A percentile compares a stretch with the other conserved stretches of the same genome.
phyloP scores from a whole-genome alignment of 2,113 vertebrate species.

The Oreochromis aureus region DNA sequence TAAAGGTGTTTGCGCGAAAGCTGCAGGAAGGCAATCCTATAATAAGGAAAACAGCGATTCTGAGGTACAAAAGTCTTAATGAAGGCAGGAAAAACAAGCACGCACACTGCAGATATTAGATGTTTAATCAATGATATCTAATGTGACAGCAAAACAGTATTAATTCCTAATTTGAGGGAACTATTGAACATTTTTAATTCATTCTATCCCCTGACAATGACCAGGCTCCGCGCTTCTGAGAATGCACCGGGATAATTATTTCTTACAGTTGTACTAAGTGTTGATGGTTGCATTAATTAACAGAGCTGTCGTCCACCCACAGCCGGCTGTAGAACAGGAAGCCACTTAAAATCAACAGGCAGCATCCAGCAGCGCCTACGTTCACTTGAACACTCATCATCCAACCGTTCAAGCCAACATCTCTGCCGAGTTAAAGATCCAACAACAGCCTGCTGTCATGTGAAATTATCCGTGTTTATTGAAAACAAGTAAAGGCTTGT shows the following conservation, averaged over 20 bases:
- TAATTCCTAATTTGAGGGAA: background rate
- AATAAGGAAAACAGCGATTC: background rate
- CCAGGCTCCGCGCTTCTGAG: background rate
- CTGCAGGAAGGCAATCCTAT: background rate
- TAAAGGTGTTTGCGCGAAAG: background rate
- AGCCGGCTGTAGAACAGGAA: constrained; percentile 4
- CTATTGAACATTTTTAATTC: background rate
- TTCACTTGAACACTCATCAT: background rate
- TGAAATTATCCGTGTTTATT: constrained; percentile 15
- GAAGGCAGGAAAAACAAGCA: background rate
- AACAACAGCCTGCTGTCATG: constrained; percentile 6
- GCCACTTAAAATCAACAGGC: constrained; percentile 6
- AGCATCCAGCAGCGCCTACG: constrained; percentile 31
- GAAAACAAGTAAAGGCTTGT: constrained; percentile 3
- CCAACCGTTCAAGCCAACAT: background rate
- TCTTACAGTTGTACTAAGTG: constrained; percentile 1
- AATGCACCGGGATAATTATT: background rate
- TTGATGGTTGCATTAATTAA: constrained; percentile 47
- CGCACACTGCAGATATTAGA: background rate
- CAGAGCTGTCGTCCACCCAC: constrained; percentile 36
- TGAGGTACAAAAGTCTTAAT: background rate
- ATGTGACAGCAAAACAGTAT: background rate
- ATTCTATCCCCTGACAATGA: background rate
- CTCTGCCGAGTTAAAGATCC: background rate
- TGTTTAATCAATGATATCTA: background rate